Evolutionary conservation across 2,797 vertebrate genomes (phyloP).

Genomic region (Zenarchopterus dispar): DNA sequence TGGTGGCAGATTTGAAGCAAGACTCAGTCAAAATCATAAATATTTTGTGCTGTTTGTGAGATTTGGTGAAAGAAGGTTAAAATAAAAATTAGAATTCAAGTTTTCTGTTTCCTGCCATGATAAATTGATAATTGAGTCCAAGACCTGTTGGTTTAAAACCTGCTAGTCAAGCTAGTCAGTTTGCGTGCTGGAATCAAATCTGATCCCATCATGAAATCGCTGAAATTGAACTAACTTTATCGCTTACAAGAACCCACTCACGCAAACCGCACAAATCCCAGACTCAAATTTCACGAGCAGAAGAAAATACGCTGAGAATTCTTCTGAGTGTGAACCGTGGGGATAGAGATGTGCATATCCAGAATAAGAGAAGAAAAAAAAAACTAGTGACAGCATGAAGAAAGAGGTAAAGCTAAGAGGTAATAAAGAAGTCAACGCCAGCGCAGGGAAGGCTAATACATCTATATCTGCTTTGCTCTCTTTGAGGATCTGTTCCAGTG

Average conservation of each 20-base stretch:
- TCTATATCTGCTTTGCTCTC: slow-evolving; percentile 54
- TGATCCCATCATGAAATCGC: no score
- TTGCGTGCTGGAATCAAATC: not conserved
- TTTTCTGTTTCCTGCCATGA: no score
- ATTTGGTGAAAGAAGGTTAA: not conserved
- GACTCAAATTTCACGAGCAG: slow-evolving; percentile 15
- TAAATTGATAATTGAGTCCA: slow-evolving; percentile 4
- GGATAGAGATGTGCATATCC: slow-evolving; percentile 7
- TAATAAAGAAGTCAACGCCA: slow-evolving; percentile 54
- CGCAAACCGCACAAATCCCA: slow-evolving; percentile 37
- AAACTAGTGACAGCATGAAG: slow-evolving; percentile 25
- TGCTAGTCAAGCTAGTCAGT: slow-evolving; percentile 21
- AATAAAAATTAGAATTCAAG: no score
- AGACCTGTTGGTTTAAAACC: no score
- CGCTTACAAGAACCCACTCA: slow-evolving; percentile 21
- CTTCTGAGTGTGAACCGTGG: slow-evolving; percentile 6
- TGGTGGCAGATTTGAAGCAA: not conserved
- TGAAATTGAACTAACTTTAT: no score
- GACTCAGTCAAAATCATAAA: slow-evolving; percentile 1
- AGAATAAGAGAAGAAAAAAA: slow-evolving; percentile 21
- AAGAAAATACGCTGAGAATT: slow-evolving; percentile 19
- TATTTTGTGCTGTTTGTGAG: not conserved
- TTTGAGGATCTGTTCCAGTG: slow-evolving; percentile 52
- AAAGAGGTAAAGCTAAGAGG: slow-evolving; percentile 38
- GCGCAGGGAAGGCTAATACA: slow-evolving; percentile 46